Conservation (phyloP, 2,888 invertebrate genomes). For the Agrochola lychnidis region DNA sequence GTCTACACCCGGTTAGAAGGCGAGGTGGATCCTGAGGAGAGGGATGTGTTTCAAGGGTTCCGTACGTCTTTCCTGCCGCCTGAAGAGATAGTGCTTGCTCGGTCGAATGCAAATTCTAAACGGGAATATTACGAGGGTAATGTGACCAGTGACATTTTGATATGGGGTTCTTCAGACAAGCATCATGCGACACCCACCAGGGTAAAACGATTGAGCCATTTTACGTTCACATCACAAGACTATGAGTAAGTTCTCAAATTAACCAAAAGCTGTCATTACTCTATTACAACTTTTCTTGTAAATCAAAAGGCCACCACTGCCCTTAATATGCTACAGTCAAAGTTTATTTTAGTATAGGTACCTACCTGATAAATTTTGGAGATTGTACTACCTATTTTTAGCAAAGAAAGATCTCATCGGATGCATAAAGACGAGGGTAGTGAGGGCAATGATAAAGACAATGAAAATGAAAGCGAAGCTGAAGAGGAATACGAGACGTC, state of each 20-base stretch:
- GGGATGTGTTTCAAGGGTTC: conserved; percentile 91
- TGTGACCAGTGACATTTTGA: conserved; percentile 78
- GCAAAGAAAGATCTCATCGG: conserved; percentile 64
- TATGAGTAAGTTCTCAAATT: conserved; percentile 78
- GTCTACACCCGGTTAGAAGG: conserved; percentile 82
- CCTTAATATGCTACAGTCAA: neutral
- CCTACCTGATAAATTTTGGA: neutral
- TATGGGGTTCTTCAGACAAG: conserved; percentile 75
- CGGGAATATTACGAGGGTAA: conserved; percentile 75
- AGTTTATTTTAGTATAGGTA: neutral
- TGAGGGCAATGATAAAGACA: conserved; percentile 65
- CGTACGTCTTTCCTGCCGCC: conserved; percentile 92
- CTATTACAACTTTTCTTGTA: neutral
- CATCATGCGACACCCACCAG: conserved; percentile 72
- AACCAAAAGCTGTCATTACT: neutral
- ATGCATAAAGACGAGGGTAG: conserved; percentile 64
- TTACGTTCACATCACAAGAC: conserved; percentile 76
- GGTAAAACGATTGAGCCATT: conserved; percentile 82
- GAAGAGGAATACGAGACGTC: conserved; percentile 76
- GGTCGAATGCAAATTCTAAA: conserved; percentile 66
- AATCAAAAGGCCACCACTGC: neutral
- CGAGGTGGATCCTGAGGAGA: conserved; percentile 88
- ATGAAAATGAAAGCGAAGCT: conserved; percentile 69
- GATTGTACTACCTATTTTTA: conserved; percentile 41
- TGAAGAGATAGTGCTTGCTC: conserved; percentile 87